Base-by-base conservation (phyloP, 2,888 invertebrate genomes). In the Oscheius sp. region DNA sequence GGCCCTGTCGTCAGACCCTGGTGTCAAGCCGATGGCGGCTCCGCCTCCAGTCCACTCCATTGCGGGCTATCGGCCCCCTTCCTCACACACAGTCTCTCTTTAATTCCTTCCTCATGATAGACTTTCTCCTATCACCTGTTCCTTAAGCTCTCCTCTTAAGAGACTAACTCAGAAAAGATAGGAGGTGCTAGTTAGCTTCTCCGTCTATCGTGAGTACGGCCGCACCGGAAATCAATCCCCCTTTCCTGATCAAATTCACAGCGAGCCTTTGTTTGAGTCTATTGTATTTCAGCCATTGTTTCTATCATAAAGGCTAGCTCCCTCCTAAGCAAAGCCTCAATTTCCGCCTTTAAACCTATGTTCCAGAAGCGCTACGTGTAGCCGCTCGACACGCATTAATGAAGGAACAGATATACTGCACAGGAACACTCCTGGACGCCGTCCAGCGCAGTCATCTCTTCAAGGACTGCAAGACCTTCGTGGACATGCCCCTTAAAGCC, bases 391-490 rank as follows among this genome's bases (percentile, higher is more conserved):
- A 48, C 11, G 50, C 53, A n/a, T 7, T 13, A 47, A 75, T 59
- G 70, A 72, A 75, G 35, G 58, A 72, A 53, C 57, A 70, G 87
- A 93, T 95, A 82, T 95, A 93, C 91, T 95, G 95, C 90, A 91
- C 93, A 88, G 95, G 95, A 0, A 92, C 92, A 0, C 91, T 95
- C 0, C 91, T 95, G 83, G 93, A 94, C 85, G 93, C 93, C 1
- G 92, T 95, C 59, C 95, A 95, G 91, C 93, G 93, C 93, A 93
- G 93, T 0, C 92, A 92, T 42, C 91, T 95, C 35, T 94, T 92
- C 91, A 88, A 90, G n/a, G 94, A 95, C 89, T 94, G 94, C 57
- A 95, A 95, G 89, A 93, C 93, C 0, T 95, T 94, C 90, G 94
- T 95, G 33, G 94, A 95, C 88, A 92, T 93, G 90, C 92, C 93